Conservation (phyloP, 1,140 invertebrate genomes). For the Ectropis grisescens region DNA sequence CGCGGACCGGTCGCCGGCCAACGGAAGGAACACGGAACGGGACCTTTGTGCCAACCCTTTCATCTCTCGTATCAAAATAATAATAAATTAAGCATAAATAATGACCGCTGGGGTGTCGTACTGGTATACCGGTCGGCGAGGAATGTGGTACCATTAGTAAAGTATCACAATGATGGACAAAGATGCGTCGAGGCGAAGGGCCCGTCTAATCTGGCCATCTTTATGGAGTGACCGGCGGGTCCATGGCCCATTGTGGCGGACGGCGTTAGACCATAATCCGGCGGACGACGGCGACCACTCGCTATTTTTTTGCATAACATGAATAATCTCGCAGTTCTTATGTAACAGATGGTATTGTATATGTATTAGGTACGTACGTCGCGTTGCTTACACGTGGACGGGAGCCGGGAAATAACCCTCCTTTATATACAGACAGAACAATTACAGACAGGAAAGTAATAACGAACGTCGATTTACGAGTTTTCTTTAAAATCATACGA, state of each 20-base stretch:
- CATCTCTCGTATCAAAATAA: conserved; percentile 65
- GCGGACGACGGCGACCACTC: too few species aligned
- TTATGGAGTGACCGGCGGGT: conserved; percentile 62
- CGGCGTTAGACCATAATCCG: conserved; percentile 62
- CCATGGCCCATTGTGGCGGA: conserved; percentile 34
- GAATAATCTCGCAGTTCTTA: too few species aligned
- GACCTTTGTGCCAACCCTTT: conserved; percentile 49
- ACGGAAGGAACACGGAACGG: conserved; percentile 46
- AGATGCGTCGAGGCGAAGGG: conserved; percentile 27
- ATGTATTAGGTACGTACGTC: too few species aligned
- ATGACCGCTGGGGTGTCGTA: conserved; percentile 26
- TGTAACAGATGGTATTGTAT: too few species aligned
- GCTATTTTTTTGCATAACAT: conserved; percentile 12
- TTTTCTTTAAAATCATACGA: too few species aligned
- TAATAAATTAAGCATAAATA: conserved; percentile 67
- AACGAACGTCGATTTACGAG: too few species aligned
- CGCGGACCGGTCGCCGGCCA: too few species aligned
- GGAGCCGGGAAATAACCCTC: too few species aligned
- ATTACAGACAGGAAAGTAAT: too few species aligned
- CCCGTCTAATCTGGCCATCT: conserved; percentile 56
- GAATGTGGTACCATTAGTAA: conserved; percentile 64
- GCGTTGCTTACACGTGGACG: too few species aligned
- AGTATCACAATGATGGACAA: conserved; percentile 52
- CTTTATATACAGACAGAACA: too few species aligned
- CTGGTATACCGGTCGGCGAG: conserved; percentile 48